A percentile compares a stretch with the other conserved stretches of the same genome.
These are phyloP conservation scores for Vulpes ferrilata DNA, from an alignment of 2,113 vertebrate species.

Conservation along the genomic window DNA sequence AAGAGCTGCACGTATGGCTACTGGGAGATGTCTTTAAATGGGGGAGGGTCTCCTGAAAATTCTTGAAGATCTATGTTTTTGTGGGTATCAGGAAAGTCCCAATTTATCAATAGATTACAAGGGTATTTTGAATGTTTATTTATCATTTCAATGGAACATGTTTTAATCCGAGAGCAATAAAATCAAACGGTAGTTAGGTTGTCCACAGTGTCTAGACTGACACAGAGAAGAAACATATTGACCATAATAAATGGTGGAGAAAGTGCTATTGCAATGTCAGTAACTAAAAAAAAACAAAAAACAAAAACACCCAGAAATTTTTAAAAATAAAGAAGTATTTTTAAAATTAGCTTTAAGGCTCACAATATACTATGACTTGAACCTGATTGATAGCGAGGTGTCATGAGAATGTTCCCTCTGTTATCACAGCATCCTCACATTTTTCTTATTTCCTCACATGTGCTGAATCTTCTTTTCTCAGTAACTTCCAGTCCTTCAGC, in stretches of 20 bases:
- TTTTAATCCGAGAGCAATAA: neutral
- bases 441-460: neutral
- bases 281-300: neutral
- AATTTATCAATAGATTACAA: neutral
- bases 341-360: slow-evolving; percentile 1
- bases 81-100: neutral
- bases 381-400: neutral
- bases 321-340: neutral
- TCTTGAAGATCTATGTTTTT: neutral
- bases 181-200: neutral
- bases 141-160: neutral
- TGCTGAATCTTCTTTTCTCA: neutral
- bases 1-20: neutral
- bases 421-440: neutral
- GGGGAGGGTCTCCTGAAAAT: neutral
- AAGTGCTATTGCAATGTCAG: neutral
- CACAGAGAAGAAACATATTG: neutral
- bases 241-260: neutral
- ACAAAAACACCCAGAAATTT: neutral
- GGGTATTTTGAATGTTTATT: neutral
- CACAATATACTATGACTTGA: neutral
- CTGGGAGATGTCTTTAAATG: neutral
- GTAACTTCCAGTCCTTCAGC: neutral
- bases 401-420: neutral
- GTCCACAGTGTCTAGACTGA: neutral